Base-by-base conservation (phyloP, 2,113 vertebrate genomes). In the Mungos mungo region DNA sequence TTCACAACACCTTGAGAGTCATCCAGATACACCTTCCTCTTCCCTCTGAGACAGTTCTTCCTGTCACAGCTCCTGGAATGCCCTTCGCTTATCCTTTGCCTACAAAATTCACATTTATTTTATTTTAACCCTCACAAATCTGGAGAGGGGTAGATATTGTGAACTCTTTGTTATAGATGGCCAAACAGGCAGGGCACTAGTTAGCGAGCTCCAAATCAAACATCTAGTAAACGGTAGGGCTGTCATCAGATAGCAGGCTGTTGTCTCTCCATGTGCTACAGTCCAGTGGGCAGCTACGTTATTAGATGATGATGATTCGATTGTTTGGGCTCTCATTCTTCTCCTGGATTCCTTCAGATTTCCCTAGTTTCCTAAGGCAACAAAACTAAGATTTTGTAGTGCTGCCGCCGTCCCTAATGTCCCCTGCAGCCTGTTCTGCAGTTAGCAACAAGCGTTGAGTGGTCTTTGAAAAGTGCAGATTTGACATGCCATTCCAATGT, bases 381-480 rank as follows among this genome's bases (percentile, higher is more conserved):
- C 21, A 41, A 41, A 80, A 31, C 18, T 23, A 41, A 52, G 74
- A 38, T 60, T 93, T n/a, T n/a, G 0, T 38, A 77, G 14, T 35
- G 21, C 9, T 19, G 21, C 12, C n/a, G 9, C 7, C 4, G 1
- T 60, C 14, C 47, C n/a, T 2, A 23, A 11, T 0, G 1, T 7
- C 35, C 12, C 15, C 2, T 45, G 25, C 52, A 38, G 38, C 27
- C n/a, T 23, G 1, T 47, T 35, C n/a, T 45, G 18, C 68, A 33
- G 7, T 50, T 13, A 27, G 18, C 80, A 71, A 71, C 29, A 3
- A 84, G 83, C 65, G 15, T 13, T 71, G 16, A 88, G 38, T 47
- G 29, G 4, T 60, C 16, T 23, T 88, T 65, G 79, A 16, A 66
- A 92, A 77, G 60, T n/a, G 45, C 41, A 85, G 63, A 38, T 33